Evolutionary conservation across 2,888 invertebrate genomes (phyloP), one percentile per base, ranked within the genome.

Genomic region (Crepidodera aurea): DNA sequence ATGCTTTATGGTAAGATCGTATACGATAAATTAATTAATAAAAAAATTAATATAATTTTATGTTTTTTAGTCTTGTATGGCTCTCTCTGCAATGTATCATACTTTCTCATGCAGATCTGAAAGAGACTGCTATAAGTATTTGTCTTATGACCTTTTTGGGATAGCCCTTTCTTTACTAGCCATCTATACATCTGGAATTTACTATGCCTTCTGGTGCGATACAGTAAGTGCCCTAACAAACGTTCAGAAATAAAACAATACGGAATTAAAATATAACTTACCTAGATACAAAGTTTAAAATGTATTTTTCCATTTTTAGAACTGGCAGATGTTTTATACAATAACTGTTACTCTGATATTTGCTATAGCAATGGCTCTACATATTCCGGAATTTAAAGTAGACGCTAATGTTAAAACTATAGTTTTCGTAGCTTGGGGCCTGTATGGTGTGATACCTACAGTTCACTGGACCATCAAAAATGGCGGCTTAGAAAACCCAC

Each of bases 141-240:
- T 98, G 39, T 91, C 93, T 71, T 92, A 92, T 76, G 98, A 98
- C 79, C 86, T 98, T 60, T 91, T 96, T 74, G 98, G 98, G 13
- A 96, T 98, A 66, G 94, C 96, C 10, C 84, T 96, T 51, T 96
- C 96, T 29, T 83, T 98, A 68, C 86, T 97, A 51, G 96, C 96
- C 57, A 96, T 97, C 78, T 98, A 97, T 82, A 90, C 96, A 67
- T 95, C 96, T 19, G 97, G 96, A 56, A 93, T 98, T 68, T 96
- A 98, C 82, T 96, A 96, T 79, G 96, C 96, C 8, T 98, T 96
- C 82, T 96, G 96, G 91, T 98, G 97, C 82, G 90, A 94, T 79
- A 87, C 88, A 83, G 95, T 94, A 84, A 87, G 86, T 57, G 60
- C 22, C n/a, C n/a, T n/a, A n/a, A n/a, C n/a, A n/a, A n/a, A n/a